Evolutionary conservation across 2,888 invertebrate genomes (phyloP).

Genomic region (Hipparchia sbordonii): DNA sequence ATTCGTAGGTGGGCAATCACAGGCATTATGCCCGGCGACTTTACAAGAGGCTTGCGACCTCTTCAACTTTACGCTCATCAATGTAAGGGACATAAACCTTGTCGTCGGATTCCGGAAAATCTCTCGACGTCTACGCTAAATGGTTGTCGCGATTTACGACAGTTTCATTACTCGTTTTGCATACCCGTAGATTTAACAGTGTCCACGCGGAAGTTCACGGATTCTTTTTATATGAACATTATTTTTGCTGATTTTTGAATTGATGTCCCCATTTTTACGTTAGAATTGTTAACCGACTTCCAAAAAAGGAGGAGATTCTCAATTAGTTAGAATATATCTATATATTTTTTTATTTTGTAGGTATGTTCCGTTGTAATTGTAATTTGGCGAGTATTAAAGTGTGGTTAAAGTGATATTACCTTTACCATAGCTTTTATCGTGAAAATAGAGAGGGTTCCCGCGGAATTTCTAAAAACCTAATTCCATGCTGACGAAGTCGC

Average conservation of each 20-base stretch:
- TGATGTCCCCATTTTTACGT: too few relatives aligned
- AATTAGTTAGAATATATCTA: too few relatives aligned
- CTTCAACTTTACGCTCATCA: constrained; percentile 63
- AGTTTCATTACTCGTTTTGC: constrained; percentile 57
- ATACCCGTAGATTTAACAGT: constrained; percentile 46
- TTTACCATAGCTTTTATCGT: too few relatives aligned
- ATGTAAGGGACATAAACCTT: constrained; percentile 71
- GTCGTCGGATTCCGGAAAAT: constrained; percentile 64
- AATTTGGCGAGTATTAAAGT: too few relatives aligned
- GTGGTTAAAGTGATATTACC: too few relatives aligned
- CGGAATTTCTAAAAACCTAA: too few relatives aligned
- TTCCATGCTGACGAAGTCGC: too few relatives aligned
- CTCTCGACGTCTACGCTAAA: constrained; percentile 55
- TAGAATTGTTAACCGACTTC: too few relatives aligned
- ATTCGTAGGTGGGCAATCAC: constrained; percentile 36
- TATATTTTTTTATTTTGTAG: too few relatives aligned
- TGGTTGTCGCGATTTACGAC: constrained; percentile 57
- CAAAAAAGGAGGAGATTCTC: too few relatives aligned
- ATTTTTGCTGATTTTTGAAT: constrained; percentile 3
- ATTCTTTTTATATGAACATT: constrained; percentile 32
- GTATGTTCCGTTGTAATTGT: too few relatives aligned
- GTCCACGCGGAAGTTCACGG: constrained; percentile 50
- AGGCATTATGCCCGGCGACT: constrained; percentile 26
- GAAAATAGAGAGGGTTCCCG: too few relatives aligned
- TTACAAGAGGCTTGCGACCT: constrained; percentile 49